These are phyloP conservation scores for Dasyurus viverrinus DNA, from an alignment of 2,113 vertebrate genomes.

Conservation along the genomic window DNA sequence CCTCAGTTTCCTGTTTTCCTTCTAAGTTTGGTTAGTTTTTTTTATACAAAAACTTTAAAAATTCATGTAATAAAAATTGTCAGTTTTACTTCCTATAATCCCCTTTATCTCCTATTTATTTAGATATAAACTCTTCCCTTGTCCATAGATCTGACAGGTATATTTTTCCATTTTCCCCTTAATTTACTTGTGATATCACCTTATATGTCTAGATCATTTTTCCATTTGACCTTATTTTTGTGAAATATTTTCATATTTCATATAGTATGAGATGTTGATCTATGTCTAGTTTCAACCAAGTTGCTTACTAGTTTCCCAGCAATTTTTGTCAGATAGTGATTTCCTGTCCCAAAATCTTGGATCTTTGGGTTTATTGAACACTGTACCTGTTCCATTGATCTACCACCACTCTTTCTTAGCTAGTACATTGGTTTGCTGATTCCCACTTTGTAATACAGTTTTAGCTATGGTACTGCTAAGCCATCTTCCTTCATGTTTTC, in stretches of 20 bases:
- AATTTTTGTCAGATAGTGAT: neutral
- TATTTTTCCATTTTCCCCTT: neutral
- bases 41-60: neutral
- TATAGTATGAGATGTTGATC: neutral
- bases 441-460: neutral
- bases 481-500: neutral
- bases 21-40: neutral
- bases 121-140: neutral
- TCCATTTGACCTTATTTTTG: neutral
- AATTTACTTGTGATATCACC: neutral
- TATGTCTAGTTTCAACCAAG: neutral
- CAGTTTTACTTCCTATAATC: neutral
- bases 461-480: neutral
- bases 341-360: neutral
- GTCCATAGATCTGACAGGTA: neutral
- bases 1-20: neutral
- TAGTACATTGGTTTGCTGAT: neutral
- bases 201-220: neutral
- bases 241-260: too few species aligned
- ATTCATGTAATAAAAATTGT: neutral
- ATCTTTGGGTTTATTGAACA: neutral
- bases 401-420: neutral
- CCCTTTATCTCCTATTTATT: neutral
- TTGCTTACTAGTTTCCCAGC: too few species aligned
- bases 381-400: neutral